Conservation (phyloP, 1,140 invertebrate species). For the Dinothrombium tinctorium region DNA sequence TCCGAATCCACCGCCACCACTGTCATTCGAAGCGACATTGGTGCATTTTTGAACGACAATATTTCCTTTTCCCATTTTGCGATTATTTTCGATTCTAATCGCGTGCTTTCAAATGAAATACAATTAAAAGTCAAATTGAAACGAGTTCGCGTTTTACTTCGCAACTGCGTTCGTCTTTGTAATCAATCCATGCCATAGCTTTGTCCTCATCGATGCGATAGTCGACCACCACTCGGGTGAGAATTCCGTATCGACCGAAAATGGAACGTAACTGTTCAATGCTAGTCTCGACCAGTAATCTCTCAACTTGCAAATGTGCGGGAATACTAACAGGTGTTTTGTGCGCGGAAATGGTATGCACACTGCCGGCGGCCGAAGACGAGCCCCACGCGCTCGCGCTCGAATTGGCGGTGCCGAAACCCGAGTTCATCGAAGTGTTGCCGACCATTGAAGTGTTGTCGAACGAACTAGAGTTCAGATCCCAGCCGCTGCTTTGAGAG, state of each 20-base stretch:
- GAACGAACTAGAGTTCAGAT: no score
- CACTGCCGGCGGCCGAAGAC: no score
- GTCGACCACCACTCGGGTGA: background rate
- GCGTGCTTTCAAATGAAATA: background rate
- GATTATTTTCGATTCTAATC: background rate
- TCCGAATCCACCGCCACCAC: background rate
- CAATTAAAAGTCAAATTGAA: background rate
- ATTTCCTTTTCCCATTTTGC: background rate
- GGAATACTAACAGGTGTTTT: background rate
- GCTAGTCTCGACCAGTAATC: background rate
- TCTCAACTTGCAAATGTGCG: background rate
- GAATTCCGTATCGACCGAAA: constrained; percentile 2
- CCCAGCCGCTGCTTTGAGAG: no score
- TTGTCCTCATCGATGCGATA: constrained; percentile 1
- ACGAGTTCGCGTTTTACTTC: background rate
- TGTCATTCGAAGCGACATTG: background rate
- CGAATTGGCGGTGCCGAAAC: no score
- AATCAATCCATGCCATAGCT: background rate
- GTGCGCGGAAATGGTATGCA: no score
- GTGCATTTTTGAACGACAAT: background rate
- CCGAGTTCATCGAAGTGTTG: no score
- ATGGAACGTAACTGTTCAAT: background rate
- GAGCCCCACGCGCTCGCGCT: no score
- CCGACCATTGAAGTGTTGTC: no score
- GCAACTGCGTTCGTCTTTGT: background rate